Conservation (phyloP, 1,140 invertebrate genomes). For the Bilobella aurantiaca region DNA sequence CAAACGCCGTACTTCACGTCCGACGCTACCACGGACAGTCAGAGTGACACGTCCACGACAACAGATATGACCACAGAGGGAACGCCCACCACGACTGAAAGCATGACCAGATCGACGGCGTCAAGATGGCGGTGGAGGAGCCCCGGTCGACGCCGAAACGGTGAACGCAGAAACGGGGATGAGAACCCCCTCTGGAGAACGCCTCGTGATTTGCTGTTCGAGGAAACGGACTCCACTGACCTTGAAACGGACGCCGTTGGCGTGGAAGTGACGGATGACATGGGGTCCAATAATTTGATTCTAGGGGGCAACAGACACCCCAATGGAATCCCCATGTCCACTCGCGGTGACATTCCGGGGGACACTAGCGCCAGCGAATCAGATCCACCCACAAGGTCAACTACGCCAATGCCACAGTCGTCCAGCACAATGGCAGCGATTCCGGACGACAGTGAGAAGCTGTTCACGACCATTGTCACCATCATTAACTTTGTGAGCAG, state of each 20-base stretch:
- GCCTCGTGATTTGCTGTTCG: too few relatives aligned
- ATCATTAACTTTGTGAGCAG: conserved; percentile 26
- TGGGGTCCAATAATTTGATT: too few relatives aligned
- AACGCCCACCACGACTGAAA: not conserved
- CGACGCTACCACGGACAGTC: too few relatives aligned
- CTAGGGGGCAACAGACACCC: too few relatives aligned
- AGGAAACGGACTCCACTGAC: not conserved
- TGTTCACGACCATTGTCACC: conserved; percentile 25
- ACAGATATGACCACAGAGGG: not conserved
- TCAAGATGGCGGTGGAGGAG: not conserved
- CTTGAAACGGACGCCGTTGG: not conserved
- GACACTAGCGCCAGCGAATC: conserved; percentile 20
- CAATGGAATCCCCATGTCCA: too few relatives aligned
- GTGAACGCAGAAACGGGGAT: not conserved
- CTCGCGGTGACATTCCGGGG: conserved; percentile 31
- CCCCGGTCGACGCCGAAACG: not conserved
- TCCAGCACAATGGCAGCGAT: not conserved
- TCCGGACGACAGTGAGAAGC: conserved; percentile 21
- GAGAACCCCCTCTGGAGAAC: not conserved
- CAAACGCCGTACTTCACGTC: not conserved
- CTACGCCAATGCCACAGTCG: conserved; percentile 29
- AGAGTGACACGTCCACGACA: too few relatives aligned
- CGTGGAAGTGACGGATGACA: not conserved
- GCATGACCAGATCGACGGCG: not conserved
- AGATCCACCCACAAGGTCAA: conserved; percentile 11